Evolutionary conservation across 37 sponge, comb jelly and placozoan genomes (phyloP), one percentile per base, ranked within the genome.

Genomic region (Axinella damicornis): DNA sequence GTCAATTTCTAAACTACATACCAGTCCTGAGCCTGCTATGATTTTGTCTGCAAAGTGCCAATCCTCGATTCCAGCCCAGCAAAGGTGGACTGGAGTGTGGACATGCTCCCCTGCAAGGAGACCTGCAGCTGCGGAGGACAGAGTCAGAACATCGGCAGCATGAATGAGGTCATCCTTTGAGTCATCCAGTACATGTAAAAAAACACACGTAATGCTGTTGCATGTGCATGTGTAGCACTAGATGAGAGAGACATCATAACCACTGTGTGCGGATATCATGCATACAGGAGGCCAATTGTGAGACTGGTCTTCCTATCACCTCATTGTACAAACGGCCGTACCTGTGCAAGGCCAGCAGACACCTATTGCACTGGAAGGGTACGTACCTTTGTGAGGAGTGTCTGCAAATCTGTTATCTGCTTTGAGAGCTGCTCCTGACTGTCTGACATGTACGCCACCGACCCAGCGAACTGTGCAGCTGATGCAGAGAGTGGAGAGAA

Each of bases 401-500:
- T 32, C 28, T 77, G 77, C 52, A 83, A 35, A 4, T 69, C 65
- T 1, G 62, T 28, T 9, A 67, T 62, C 61, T 83, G 84, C 21
- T 83, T 77, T 25, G 53, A 19, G 25, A 83, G 22, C 31, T 73
- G 53, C 19, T 77, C 79, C 66, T 89, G 89, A n/a, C 72, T 40
- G 62, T 78, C 79, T 1, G 89, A 36, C 57, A 89, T 77, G 53
- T 57, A 61, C 6, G 89, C 71, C 62, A 89, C 89, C 25, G 73
- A 63, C 33, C 82, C 74, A 56, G 84, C 84, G 35, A 89, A 83
- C 83, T 83, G 83, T 12, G 89, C 63, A 53, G 89, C 89, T 82
- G 56, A 1, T 25, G 19, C 35, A 73, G 54, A 40, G 74, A 39
- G n/a, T 46, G 9, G 46, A 46, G 46, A 9, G 4, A 46, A 9